Evolutionary conservation across 2,113 vertebrate genomes (phyloP).

Genomic region (Peromyscus maniculatus): DNA sequence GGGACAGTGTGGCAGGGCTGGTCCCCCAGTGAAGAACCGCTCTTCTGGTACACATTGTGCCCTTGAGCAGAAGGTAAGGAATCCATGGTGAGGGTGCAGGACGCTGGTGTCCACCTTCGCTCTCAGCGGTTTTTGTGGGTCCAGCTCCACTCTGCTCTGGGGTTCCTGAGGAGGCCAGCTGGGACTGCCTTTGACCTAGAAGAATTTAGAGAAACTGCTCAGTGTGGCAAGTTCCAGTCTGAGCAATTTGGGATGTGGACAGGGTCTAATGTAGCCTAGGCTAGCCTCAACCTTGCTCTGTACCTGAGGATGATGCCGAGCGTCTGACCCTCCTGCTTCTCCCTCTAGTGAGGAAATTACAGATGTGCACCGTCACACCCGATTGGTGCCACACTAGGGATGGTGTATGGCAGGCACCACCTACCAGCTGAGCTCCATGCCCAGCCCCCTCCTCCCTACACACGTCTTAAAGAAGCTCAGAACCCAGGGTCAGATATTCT

Average conservation of each 20-base stretch:
- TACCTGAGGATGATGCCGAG: background rate
- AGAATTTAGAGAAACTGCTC: background rate
- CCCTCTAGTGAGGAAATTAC: background rate
- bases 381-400: background rate
- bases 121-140: background rate
- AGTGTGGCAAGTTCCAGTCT: background rate
- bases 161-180: background rate
- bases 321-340: background rate
- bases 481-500: background rate
- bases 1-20: background rate
- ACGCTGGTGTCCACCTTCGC: too few relatives aligned
- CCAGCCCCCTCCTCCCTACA: too few relatives aligned
- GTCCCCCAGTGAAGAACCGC: background rate
- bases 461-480: background rate
- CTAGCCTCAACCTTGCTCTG: background rate
- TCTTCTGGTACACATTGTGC: background rate
- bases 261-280: background rate
- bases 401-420: background rate
- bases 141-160: background rate
- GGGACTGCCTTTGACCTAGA: background rate
- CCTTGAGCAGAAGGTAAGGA: too few relatives aligned
- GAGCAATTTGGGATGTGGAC: background rate
- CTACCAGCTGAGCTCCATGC: too few relatives aligned
- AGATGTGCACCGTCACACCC: too few relatives aligned
- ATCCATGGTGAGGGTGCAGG: too few relatives aligned